phyloP scores from a whole-genome alignment of 2,113 vertebrate genomes.

The Neotoma lepida region DNA sequence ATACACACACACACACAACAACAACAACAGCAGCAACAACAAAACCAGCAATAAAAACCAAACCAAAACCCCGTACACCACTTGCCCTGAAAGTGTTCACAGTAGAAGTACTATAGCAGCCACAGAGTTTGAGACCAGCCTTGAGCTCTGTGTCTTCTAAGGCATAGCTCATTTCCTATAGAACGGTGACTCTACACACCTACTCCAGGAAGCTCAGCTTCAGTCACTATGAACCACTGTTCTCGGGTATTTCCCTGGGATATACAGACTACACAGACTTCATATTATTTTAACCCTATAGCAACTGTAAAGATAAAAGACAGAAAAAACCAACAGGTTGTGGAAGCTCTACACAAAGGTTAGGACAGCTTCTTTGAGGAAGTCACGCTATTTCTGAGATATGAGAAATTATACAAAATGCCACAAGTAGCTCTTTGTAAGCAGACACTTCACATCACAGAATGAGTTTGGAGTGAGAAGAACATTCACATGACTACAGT shows the following conservation, averaged over 20 bases:
- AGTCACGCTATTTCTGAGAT: neutral
- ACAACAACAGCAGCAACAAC: neutral
- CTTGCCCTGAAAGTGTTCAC: neutral
- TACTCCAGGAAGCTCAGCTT: conserved; percentile 1
- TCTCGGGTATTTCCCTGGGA: neutral
- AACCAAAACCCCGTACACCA: neutral
- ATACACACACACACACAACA: neutral
- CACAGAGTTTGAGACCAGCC: neutral
- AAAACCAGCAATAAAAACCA: neutral
- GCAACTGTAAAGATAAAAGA: neutral
- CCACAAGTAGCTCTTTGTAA: neutral
- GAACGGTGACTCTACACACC: conserved; percentile 24
- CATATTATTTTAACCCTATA: neutral
- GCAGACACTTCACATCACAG: neutral
- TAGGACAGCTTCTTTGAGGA: conserved; percentile 25
- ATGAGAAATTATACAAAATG: neutral
- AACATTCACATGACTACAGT: neutral
- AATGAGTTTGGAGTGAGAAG: neutral
- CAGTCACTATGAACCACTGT: neutral
- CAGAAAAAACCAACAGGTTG: neutral
- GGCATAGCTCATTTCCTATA: conserved; percentile 20
- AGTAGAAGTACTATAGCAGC: neutral
- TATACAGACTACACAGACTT: neutral
- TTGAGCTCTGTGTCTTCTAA: conserved; percentile 3
- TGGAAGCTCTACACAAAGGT: neutral